These are phyloP conservation scores for Pseudococcus jackbeardsleyi DNA, from an alignment of 2,888 invertebrate genomes.

Conservation along the genomic window DNA sequence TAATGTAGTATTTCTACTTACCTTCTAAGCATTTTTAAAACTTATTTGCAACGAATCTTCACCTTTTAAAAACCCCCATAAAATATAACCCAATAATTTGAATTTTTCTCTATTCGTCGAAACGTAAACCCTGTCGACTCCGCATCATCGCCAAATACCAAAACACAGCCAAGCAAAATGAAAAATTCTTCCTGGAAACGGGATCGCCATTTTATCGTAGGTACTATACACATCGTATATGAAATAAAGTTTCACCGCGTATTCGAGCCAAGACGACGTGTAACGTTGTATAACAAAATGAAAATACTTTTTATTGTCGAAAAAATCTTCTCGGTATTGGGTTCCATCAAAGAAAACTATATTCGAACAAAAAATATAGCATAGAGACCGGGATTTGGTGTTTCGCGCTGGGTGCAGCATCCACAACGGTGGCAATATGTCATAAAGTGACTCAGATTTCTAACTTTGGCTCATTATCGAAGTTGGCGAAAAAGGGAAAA, in stretches of 20 bases:
- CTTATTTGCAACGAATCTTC: no score
- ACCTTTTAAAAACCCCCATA: no score
- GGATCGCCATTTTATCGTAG: not conserved
- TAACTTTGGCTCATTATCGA: conserved; percentile 35
- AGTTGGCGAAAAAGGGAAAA: conserved; percentile 19
- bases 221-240: not conserved
- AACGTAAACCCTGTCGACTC: not conserved
- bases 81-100: not conserved
- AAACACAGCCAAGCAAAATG: not conserved
- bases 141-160: not conserved
- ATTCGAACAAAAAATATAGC: conserved; percentile 12
- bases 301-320: conserved; percentile 42
- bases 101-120: not conserved
- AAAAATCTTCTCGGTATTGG: conserved; percentile 32
- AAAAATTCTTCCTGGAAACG: not conserved
- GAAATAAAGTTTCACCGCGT: conserved; percentile 12
- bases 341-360: conserved; percentile 9
- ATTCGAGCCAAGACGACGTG: not conserved
- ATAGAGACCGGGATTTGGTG: not conserved
- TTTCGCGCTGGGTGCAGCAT: not conserved
- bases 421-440: not conserved
- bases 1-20: no score
- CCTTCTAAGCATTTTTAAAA: no score
- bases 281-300: conserved; percentile 9
- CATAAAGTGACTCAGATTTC: conserved; percentile 43